These are phyloP conservation scores for Alauda arvensis DNA, from an alignment of 2,797 vertebrate genomes.

Conservation along the genomic window DNA sequence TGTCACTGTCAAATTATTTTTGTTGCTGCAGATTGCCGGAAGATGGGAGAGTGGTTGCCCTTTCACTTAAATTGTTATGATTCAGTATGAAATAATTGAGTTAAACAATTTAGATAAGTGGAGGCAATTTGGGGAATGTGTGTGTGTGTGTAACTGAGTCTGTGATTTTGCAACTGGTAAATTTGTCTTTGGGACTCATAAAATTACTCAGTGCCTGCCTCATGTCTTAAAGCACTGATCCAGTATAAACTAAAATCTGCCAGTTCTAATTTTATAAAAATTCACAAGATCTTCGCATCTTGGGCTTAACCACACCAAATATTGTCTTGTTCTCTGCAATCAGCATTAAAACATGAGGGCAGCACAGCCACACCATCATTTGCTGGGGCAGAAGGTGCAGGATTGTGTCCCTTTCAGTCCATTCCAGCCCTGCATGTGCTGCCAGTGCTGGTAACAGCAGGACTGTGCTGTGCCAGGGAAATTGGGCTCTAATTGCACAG, in stretches of 20 bases:
- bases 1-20: neutral
- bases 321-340: neutral
- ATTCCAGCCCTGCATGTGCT: neutral
- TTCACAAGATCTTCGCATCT: neutral
- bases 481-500: neutral
- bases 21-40: neutral
- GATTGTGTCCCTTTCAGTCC: neutral
- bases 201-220: neutral
- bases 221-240: neutral
- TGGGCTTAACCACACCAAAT: neutral
- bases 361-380: neutral
- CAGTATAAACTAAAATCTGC: neutral
- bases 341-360: neutral
- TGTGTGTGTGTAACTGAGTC: neutral
- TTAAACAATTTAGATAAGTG: neutral
- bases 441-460: neutral
- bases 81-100: neutral
- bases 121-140: neutral
- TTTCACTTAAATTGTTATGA: neutral
- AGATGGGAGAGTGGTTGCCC: neutral
- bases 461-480: neutral
- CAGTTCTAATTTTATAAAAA: neutral
- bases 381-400: neutral
- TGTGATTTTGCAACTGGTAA: neutral
- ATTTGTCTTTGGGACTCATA: neutral